A percentile compares a stretch with the other conserved stretches of the same genome.
Conservation (phyloP, 1,140 invertebrate genomes). For the Drosophila subobscura region DNA sequence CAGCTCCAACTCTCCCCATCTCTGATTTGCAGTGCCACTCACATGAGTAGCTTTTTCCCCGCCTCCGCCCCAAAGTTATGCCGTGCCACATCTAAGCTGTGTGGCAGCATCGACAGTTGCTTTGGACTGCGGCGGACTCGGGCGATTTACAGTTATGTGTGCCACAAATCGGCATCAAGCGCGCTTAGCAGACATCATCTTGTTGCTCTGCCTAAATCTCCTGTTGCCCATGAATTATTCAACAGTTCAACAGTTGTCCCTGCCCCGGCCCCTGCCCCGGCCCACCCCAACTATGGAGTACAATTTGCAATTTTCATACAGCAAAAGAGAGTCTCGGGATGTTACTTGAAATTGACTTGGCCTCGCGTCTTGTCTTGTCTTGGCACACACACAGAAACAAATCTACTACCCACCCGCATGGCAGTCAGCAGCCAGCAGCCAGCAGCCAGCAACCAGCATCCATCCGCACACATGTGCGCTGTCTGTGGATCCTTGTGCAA, state of each 20-base stretch:
- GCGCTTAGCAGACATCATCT: constrained; percentile 61
- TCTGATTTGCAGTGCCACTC: no score
- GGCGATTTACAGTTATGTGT: constrained; percentile 71
- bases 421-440: no score
- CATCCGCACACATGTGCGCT: constrained; percentile 1
- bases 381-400: constrained; percentile 12
- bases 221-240: constrained; percentile 78
- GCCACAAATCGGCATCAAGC: constrained; percentile 74
- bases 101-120: neutral
- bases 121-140: constrained; percentile 21
- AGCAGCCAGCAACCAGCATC: no score
- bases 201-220: constrained; percentile 68
- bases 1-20: no score
- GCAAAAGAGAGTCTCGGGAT: constrained; percentile 27
- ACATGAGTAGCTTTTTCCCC: no score
- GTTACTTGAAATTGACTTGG: constrained; percentile 60
- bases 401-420: neutral
- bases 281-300: constrained; percentile 56
- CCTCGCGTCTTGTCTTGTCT: neutral
- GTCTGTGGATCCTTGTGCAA: constrained; percentile 56
- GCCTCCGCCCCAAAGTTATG: neutral
- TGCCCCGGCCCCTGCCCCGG: neutral
- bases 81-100: constrained; percentile 10
- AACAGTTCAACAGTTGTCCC: constrained; percentile 64
- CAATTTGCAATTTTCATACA: constrained; percentile 71